phyloP scores from a whole-genome alignment of 1,140 invertebrate genomes.

The Drosophila nannoptera region DNA sequence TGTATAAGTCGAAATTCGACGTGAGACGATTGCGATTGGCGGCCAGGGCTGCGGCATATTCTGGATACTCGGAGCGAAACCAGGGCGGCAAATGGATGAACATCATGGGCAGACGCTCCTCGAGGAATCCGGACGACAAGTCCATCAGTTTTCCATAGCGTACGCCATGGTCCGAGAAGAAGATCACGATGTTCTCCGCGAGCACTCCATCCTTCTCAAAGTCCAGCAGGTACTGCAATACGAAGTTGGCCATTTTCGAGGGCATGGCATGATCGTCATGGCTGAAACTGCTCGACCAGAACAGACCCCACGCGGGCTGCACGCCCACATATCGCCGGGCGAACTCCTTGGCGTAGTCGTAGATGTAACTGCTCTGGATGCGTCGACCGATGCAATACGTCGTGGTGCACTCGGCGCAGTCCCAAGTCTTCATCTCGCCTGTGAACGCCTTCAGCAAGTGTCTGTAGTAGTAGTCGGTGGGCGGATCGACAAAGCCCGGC shows the following conservation, averaged over 20 bases:
- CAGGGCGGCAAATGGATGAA: constrained; percentile 89
- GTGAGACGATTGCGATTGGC: constrained; percentile 86
- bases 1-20: constrained; percentile 91
- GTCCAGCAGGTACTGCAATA: constrained; percentile 81
- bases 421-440: constrained; percentile 28
- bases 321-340: constrained; percentile 65
- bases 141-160: constrained; percentile 88
- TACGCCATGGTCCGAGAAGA: constrained; percentile 95
- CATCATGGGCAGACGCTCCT: constrained; percentile 93
- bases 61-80: constrained; percentile 84
- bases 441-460: constrained; percentile 85
- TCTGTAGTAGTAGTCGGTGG: constrained; percentile 90
- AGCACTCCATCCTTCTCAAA: constrained; percentile 82
- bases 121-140: constrained; percentile 86
- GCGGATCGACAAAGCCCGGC: constrained; percentile 87
- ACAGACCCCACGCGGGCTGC: constrained; percentile 85
- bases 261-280: constrained; percentile 85
- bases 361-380: constrained; percentile 81
- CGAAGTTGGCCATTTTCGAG: constrained; percentile 83
- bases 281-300: constrained; percentile 88
- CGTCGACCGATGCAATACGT: constrained; percentile 82
- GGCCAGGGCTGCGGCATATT: constrained; percentile 84
- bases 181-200: constrained; percentile 86
- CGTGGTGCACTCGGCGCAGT: constrained; percentile 32
- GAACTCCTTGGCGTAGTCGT: constrained; percentile 82